Conservation (phyloP, 1,140 invertebrate genomes). For the Nasonia vitripennis region DNA sequence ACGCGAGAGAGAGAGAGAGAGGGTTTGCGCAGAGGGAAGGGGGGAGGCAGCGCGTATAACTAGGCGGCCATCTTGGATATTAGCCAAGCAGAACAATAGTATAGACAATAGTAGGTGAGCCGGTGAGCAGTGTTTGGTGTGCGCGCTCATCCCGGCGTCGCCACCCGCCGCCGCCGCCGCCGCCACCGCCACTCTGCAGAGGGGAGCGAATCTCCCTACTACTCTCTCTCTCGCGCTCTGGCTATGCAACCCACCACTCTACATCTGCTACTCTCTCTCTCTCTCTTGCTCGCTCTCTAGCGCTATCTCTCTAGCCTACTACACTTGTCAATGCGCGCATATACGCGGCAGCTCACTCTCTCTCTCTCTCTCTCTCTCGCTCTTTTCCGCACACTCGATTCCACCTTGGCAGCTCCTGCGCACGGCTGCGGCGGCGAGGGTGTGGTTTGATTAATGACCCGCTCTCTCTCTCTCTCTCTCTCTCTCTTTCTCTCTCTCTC, state of each 20-base stretch:
- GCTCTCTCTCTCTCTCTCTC: conserved; percentile 38
- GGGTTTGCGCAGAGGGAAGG: conserved; percentile 35
- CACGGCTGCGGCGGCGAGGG: conserved; percentile 60
- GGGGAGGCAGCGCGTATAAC: conserved; percentile 63
- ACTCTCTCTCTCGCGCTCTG: neutral
- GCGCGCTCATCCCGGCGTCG: conserved; percentile 41
- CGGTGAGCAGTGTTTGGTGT: conserved; percentile 67
- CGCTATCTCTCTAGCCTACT: conserved; percentile 10
- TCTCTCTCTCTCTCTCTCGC: neutral
- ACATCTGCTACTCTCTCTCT: conserved; percentile 2
- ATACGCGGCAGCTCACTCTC: too few relatives aligned
- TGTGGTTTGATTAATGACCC: conserved; percentile 75
- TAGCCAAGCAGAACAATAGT: conserved; percentile 74
- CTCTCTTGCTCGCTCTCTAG: neutral
- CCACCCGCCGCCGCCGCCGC: neutral
- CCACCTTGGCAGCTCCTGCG: neutral
- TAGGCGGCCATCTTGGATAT: conserved; percentile 73
- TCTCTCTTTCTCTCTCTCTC: neutral
- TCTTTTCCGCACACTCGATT: conserved; percentile 3
- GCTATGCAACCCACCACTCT: neutral
- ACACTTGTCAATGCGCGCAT: conserved; percentile 39
- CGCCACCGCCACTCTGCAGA: neutral
- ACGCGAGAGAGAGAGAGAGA: neutral
- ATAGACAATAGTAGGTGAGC: conserved; percentile 72
- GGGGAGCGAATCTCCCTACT: neutral